Percentiles rank a stretch among this genome's conserved stretches.
These are phyloP conservation scores for Hyperopisus bebe DNA, from an alignment of 2,113 vertebrate genomes.

Conservation along the genomic window DNA sequence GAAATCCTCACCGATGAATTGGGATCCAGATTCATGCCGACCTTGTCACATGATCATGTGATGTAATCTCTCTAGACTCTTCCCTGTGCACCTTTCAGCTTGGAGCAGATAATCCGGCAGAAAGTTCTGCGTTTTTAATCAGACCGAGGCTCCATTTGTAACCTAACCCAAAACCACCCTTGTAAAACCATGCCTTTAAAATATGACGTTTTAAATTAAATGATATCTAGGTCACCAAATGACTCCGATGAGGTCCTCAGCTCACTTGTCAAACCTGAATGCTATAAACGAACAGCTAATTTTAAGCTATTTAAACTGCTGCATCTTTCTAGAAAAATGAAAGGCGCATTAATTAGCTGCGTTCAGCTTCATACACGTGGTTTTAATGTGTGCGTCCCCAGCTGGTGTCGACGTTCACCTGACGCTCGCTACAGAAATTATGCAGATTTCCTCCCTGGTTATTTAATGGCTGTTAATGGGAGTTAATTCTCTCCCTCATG, in stretches of 20 bases:
- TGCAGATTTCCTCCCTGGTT: background rate
- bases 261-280: background rate
- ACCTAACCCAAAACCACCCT: background rate
- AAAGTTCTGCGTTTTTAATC: background rate
- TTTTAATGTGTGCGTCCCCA: background rate
- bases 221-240: background rate
- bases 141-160: background rate
- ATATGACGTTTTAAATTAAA: background rate
- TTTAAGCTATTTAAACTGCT: background rate
- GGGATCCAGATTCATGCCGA: background rate
- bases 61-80: background rate
- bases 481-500: background rate
- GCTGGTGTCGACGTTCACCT: background rate
- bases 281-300: background rate
- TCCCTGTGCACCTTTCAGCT: background rate
- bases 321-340: background rate
- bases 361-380: background rate
- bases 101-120: background rate
- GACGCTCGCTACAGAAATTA: background rate
- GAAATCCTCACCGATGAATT: background rate
- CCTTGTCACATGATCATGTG: background rate
- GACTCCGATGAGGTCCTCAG: background rate
- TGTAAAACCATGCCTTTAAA: background rate
- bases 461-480: background rate
- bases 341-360: background rate